phyloP scores from a whole-genome alignment of 1,140 invertebrate genomes.

The Listronotus bonariensis region DNA sequence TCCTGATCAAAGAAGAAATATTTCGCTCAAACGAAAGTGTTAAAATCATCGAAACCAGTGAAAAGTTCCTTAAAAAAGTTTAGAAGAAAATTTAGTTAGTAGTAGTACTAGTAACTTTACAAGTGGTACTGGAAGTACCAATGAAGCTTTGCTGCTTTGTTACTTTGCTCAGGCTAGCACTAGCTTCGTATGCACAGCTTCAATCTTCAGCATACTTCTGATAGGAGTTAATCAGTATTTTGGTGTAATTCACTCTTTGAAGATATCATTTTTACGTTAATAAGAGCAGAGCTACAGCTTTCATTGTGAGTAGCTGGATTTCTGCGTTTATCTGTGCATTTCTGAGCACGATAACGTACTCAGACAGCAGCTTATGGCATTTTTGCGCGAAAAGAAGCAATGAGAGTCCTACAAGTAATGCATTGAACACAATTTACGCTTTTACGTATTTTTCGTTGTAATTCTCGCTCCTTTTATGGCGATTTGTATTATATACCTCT shows the following conservation, averaged over 20 bases:
- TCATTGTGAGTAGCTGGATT: slow-evolving; percentile 72
- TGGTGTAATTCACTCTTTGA: slow-evolving; percentile 82
- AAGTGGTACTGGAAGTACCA: neutral
- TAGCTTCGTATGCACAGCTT: slow-evolving; percentile 61
- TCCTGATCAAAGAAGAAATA: slow-evolving; percentile 33
- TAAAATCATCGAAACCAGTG: slow-evolving; percentile 31
- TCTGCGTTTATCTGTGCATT: slow-evolving; percentile 64
- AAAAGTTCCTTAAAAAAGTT: slow-evolving; percentile 23
- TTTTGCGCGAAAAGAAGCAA: slow-evolving; percentile 57
- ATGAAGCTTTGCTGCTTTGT: slow-evolving; percentile 52
- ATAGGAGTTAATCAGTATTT: slow-evolving; percentile 87
- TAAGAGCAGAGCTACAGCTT: slow-evolving; percentile 69
- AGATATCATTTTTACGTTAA: slow-evolving; percentile 81
- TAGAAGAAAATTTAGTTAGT: neutral
- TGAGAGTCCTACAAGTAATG: slow-evolving; percentile 23
- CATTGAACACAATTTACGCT: slow-evolving; percentile 53
- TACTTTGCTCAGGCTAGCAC: slow-evolving; percentile 59
- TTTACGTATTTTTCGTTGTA: slow-evolving; percentile 61
- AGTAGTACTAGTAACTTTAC: neutral
- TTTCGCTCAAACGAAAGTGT: slow-evolving; percentile 23
- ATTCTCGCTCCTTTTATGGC: slow-evolving; percentile 71
- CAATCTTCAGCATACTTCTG: slow-evolving; percentile 65
- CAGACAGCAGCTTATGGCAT: slow-evolving; percentile 59
- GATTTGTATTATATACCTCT: slow-evolving; percentile 72
- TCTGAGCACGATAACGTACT: slow-evolving; percentile 45